Evolutionary conservation across 2,797 vertebrate species (phyloP).

Genomic region (Xiphorhynchus erythropygius): DNA sequence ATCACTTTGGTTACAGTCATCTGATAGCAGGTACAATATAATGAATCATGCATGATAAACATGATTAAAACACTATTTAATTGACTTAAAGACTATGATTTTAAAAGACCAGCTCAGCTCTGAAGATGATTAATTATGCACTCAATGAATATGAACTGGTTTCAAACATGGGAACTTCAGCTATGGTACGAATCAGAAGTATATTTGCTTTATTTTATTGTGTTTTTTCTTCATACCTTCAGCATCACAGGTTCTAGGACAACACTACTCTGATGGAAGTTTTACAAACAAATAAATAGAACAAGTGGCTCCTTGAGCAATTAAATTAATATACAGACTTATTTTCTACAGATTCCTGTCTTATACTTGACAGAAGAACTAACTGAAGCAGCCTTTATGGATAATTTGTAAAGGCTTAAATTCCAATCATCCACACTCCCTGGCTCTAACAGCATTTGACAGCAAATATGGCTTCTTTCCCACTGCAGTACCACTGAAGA

Average conservation of each 20-base stretch:
- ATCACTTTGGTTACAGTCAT: neutral
- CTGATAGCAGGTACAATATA: neutral
- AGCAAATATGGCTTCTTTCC: neutral
- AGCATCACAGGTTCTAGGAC: neutral
- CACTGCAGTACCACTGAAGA: neutral
- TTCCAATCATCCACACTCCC: neutral
- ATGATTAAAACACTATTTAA: neutral
- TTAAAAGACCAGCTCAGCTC: neutral
- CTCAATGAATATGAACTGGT: neutral
- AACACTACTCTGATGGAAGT: neutral
- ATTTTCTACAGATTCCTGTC: neutral
- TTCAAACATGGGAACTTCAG: neutral
- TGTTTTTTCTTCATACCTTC: neutral
- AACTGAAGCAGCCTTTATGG: neutral
- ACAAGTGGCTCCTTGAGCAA: neutral
- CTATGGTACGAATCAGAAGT: neutral
- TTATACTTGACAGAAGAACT: neutral
- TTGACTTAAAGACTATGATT: neutral
- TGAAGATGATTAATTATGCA: neutral
- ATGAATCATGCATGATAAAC: neutral
- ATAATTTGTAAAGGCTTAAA: neutral
- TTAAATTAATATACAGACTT: neutral
- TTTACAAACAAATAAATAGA: neutral
- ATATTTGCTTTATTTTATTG: neutral
- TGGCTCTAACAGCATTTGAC: neutral